A percentile compares a stretch with the other conserved stretches of the same genome.
Evolutionary conservation across 2,888 invertebrate species (phyloP).

Genomic region (Dicyrtomina minuta): DNA sequence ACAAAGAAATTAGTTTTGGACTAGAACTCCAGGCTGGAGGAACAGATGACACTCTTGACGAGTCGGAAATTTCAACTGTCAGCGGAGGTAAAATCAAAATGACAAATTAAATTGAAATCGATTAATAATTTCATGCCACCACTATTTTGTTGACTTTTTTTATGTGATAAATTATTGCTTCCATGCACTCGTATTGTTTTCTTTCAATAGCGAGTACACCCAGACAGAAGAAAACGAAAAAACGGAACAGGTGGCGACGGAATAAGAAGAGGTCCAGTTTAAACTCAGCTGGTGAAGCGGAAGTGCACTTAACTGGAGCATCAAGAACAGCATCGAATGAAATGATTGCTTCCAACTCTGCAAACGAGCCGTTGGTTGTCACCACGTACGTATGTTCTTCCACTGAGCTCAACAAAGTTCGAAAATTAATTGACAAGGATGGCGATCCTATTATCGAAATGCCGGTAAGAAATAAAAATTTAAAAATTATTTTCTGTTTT

Average conservation of each 20-base stretch:
- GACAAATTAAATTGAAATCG: not conserved
- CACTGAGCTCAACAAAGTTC: slow-evolving; percentile 10
- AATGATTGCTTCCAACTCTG: not conserved
- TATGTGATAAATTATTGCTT: too few species aligned
- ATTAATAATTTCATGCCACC: too few species aligned
- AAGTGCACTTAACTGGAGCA: not conserved
- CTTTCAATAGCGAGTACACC: not conserved
- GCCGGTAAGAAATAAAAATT: too few species aligned
- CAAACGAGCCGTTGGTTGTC: slow-evolving; percentile 5
- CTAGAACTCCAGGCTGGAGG: slow-evolving; percentile 10
- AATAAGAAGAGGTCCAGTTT: not conserved
- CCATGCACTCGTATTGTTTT: too few species aligned
- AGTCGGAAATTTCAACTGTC: slow-evolving; percentile 9
- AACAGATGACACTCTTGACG: slow-evolving; percentile 13
- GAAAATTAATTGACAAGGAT: slow-evolving; percentile 17
- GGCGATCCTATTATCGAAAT: not conserved
- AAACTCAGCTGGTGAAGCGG: not conserved
- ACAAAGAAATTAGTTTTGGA: slow-evolving; percentile 7
- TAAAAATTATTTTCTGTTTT: too few species aligned
- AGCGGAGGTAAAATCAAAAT: slow-evolving; percentile 13
- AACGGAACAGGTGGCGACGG: slow-evolving; percentile 5
- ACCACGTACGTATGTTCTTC: slow-evolving; percentile 23
- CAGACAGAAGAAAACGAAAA: slow-evolving; percentile 6
- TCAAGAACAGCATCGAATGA: slow-evolving; percentile 14
- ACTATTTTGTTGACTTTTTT: too few species aligned